Conservation (phyloP, 2,797 vertebrate species). For the Aphelocoma californica region DNA sequence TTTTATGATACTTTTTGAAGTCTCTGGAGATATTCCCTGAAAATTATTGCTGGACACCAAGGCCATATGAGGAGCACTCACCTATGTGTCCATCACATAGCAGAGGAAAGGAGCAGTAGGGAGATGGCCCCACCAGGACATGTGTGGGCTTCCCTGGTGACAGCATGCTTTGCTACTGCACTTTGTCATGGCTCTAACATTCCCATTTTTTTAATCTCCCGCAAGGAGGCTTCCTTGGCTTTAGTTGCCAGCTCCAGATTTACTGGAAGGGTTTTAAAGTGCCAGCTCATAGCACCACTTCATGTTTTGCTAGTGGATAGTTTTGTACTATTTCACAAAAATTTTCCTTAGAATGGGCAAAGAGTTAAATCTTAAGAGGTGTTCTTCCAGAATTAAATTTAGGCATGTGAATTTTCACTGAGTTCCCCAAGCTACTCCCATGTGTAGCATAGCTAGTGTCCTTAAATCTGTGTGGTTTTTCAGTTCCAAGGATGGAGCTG, state of each 20-base stretch:
- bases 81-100: background rate
- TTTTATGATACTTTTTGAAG: background rate
- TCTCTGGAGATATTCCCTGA: background rate
- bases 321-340: background rate
- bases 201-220: background rate
- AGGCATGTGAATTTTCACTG: background rate
- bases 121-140: no score
- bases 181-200: background rate
- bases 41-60: background rate
- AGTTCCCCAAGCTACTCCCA: rapidly evolving
- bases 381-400: background rate
- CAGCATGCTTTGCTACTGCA: background rate
- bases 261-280: background rate
- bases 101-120: background rate
- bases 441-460: background rate
- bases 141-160: rapidly evolving
- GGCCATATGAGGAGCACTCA: background rate
- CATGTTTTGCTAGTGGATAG: background rate
- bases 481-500: background rate
- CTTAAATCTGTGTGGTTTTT: background rate
- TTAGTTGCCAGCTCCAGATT: background rate
- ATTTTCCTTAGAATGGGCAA: background rate
- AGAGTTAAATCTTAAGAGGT: background rate
- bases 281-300: background rate
- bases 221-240: background rate